Conservation (phyloP, 1,140 invertebrate species). For the Thaumatotibia leucotreta region DNA sequence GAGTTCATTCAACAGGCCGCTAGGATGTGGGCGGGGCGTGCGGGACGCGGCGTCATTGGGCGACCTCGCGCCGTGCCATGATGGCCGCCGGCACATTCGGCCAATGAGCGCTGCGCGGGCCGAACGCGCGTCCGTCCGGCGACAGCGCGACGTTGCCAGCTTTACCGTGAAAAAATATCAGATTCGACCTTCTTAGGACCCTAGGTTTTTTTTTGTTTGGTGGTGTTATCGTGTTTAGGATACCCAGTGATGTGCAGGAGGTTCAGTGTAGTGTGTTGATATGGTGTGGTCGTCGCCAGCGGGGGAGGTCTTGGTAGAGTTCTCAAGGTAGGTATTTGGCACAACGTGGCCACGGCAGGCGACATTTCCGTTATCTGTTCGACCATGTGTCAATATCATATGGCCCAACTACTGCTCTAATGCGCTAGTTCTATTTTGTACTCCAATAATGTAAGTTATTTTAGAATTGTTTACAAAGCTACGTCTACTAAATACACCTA, state of each 20-base stretch:
- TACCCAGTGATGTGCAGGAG: constrained; percentile 58
- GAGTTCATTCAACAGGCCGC: constrained; percentile 58
- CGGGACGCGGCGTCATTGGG: constrained; percentile 68
- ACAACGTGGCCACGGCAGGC: constrained; percentile 22
- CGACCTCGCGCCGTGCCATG: constrained; percentile 46
- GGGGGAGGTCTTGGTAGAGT: constrained; percentile 68
- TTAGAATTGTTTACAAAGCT: neutral
- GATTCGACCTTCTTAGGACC: constrained; percentile 74
- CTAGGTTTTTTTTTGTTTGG: constrained; percentile 72
- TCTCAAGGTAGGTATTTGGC: constrained; percentile 58
- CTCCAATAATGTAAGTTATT: neutral
- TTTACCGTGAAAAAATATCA: constrained; percentile 69
- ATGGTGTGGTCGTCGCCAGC: constrained; percentile 71
- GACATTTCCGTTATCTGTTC: constrained; percentile 18
- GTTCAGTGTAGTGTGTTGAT: constrained; percentile 54
- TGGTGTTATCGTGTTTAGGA: constrained; percentile 69
- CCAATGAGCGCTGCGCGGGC: constrained; percentile 67
- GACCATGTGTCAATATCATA: constrained; percentile 10
- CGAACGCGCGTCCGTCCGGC: constrained; percentile 69
- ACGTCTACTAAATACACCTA: neutral
- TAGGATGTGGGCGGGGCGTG: constrained; percentile 69
- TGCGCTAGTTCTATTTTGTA: neutral
- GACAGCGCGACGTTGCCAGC: constrained; percentile 69
- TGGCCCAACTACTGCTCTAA: neutral
- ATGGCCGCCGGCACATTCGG: constrained; percentile 68